Evolutionary conservation across 2,797 vertebrate genomes (phyloP).

Genomic region (Sebastes paucispinis): DNA sequence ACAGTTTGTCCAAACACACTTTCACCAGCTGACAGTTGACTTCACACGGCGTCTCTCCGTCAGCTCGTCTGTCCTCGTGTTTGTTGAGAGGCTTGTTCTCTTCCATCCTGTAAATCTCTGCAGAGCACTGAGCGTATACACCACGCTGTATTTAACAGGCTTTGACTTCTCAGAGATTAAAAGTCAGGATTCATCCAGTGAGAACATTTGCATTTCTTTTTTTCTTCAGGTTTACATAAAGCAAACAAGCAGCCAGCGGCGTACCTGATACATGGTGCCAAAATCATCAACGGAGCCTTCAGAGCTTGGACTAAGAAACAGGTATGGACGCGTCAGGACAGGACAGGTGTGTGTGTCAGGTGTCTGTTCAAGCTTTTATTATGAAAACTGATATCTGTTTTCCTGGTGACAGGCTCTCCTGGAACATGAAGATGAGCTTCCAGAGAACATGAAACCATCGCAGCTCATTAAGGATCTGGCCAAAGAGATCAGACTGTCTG

Average conservation of each 20-base stretch:
- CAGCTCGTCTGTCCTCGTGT: conserved; percentile 3
- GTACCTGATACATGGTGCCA: conserved; percentile 96
- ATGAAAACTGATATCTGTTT: not conserved
- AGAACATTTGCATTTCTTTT: conserved; percentile 15
- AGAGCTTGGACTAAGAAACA: conserved; percentile 99
- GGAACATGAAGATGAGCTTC: conserved; percentile 97
- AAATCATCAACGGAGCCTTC: conserved; percentile 98
- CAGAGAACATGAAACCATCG: conserved; percentile 97
- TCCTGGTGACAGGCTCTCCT: conserved; percentile 86
- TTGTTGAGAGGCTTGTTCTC: not conserved
- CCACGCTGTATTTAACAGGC: not conserved
- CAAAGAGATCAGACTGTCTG: conserved; percentile 97
- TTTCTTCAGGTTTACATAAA: conserved; percentile 91
- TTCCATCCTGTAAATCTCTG: not conserved
- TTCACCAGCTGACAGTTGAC: conserved; percentile 6
- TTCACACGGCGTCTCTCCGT: not conserved
- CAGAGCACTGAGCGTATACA: not conserved
- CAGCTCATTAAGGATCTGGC: conserved; percentile 99
- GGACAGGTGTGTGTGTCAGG: not conserved
- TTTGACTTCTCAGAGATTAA: not conserved
- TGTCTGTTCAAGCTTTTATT: too few relatives aligned
- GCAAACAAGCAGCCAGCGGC: conserved; percentile 92
- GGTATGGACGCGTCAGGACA: conserved; percentile 71
- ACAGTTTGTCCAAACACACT: conserved; percentile 14
- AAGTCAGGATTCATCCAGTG: not conserved